Percentiles rank a stretch among this genome's conserved stretches.
phyloP scores from a whole-genome alignment of 2,113 vertebrate genomes.

The Vanacampus margaritifer region DNA sequence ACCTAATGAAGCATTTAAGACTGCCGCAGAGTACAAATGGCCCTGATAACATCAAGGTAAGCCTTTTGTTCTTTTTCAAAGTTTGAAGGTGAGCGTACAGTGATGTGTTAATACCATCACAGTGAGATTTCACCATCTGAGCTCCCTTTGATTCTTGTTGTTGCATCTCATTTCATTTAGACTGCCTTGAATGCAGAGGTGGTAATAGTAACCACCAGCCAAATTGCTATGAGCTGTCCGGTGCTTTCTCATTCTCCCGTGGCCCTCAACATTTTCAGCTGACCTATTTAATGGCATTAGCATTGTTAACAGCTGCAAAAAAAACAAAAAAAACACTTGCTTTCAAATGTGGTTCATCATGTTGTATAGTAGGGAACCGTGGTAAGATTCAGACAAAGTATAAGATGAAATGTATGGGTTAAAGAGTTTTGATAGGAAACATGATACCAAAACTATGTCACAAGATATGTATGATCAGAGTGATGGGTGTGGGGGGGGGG shows the following conservation, averaged over 20 bases:
- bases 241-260: slow-evolving; percentile 24
- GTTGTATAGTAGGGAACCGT: too few relatives aligned
- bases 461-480: too few relatives aligned
- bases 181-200: slow-evolving; percentile 31
- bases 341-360: neutral
- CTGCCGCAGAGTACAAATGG: slow-evolving; percentile 3
- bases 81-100: slow-evolving; percentile 8
- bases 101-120: slow-evolving; percentile 33
- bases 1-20: neutral
- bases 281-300: neutral
- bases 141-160: slow-evolving; percentile 35
- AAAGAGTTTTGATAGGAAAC: neutral
- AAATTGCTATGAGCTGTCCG: slow-evolving; percentile 21
- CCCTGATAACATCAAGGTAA: slow-evolving; percentile 14
- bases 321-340: neutral
- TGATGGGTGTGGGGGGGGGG: too few relatives aligned
- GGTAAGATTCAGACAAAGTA: too few relatives aligned
- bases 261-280: neutral
- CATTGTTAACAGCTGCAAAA: neutral
- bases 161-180: slow-evolving; percentile 46
- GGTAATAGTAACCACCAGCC: slow-evolving; percentile 29
- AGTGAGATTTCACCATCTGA: slow-evolving; percentile 25
- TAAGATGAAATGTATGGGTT: too few relatives aligned
- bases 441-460: too few relatives aligned
- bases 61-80: slow-evolving; percentile 14